Conservation (phyloP, 2,888 invertebrate genomes). For the Pocota personata region DNA sequence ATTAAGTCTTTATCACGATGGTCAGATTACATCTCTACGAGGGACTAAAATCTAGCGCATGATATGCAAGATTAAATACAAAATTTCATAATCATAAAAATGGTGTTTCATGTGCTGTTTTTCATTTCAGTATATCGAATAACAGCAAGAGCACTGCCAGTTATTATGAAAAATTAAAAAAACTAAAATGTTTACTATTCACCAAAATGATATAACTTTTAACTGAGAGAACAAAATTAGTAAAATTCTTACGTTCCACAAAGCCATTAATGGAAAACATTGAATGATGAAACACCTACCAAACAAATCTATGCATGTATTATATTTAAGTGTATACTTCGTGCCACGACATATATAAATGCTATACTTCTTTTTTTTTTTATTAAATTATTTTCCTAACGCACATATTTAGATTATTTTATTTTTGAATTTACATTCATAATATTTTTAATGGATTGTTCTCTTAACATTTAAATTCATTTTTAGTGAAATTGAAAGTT, state of each 20-base stretch:
- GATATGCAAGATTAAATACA: slow-evolving; percentile 8
- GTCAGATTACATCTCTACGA: slow-evolving; percentile 45
- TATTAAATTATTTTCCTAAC: slow-evolving; percentile 9
- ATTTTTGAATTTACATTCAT: not conserved
- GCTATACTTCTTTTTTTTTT: slow-evolving; percentile 18
- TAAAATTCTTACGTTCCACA: slow-evolving; percentile 1
- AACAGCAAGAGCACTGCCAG: slow-evolving; percentile 63
- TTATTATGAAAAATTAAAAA: not conserved
- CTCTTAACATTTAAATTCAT: slow-evolving; percentile 23
- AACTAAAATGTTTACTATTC: not conserved
- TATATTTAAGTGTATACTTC: slow-evolving; percentile 9
- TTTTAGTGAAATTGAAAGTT: slow-evolving; percentile 43
- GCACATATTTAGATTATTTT: slow-evolving; percentile 3
- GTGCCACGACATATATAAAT: slow-evolving; percentile 54
- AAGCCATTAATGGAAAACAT: not conserved
- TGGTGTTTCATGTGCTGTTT: slow-evolving; percentile 58
- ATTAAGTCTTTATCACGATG: slow-evolving; percentile 57
- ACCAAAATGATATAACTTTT: not conserved
- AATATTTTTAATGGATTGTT: not conserved
- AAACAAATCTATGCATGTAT: slow-evolving; percentile 7
- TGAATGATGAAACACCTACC: not conserved
- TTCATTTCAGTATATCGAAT: slow-evolving; percentile 22
- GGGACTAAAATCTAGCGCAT: slow-evolving; percentile 21
- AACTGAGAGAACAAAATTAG: not conserved
- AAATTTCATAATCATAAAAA: slow-evolving; percentile 19